These are phyloP conservation scores for Netelia fuscicornis DNA, from an alignment of 2,888 invertebrate genomes.

Conservation along the genomic window DNA sequence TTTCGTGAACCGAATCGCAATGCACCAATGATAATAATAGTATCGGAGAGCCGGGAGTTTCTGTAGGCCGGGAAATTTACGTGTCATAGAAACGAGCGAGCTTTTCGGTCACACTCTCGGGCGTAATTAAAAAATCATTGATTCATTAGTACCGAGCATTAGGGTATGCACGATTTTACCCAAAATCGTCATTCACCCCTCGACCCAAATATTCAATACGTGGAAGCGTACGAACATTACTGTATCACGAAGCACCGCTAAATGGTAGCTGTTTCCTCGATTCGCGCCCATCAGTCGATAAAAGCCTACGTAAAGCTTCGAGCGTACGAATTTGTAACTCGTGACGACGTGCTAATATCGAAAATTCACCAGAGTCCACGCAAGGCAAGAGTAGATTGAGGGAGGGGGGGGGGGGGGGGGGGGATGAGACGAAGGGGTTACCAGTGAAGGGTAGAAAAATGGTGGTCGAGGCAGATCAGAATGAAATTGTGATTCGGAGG, in stretches of 20 bases:
- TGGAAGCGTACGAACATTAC: too few relatives aligned
- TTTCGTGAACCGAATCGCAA: neutral
- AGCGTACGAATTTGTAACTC: neutral
- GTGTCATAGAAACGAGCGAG: slow-evolving; percentile 9
- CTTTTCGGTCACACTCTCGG: slow-evolving; percentile 14
- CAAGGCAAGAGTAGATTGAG: neutral
- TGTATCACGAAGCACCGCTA: too few relatives aligned
- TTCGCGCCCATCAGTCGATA: neutral
- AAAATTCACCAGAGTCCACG: neutral
- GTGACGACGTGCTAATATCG: neutral
- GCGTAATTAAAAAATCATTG: slow-evolving; percentile 59
- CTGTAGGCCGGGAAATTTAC: neutral
- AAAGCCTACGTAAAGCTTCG: neutral
- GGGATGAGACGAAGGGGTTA: too few relatives aligned
- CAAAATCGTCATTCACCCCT: too few relatives aligned
- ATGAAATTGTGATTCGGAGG: neutral
- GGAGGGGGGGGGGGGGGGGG: too few relatives aligned
- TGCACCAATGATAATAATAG: neutral
- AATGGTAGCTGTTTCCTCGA: too few relatives aligned
- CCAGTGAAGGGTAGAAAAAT: too few relatives aligned
- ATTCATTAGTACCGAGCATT: slow-evolving; percentile 38
- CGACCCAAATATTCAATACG: too few relatives aligned
- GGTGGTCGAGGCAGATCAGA: too few relatives aligned
- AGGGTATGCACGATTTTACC: neutral
- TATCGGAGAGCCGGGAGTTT: neutral